Evolutionary conservation across 2,888 invertebrate genomes (phyloP), one percentile per base, ranked within the genome.

Genomic region (Stegana nigrithorax): DNA sequence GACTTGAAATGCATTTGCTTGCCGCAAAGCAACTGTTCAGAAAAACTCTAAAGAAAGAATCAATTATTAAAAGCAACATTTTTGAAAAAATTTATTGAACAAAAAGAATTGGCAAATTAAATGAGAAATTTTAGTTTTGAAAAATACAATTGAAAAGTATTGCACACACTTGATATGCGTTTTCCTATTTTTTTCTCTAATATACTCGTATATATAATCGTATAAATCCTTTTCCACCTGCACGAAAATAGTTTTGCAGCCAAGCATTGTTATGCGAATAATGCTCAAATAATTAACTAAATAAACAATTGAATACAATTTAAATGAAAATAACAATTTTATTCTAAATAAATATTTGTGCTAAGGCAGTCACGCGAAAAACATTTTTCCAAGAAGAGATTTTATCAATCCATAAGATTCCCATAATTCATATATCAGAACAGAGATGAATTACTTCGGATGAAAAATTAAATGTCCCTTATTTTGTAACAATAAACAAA

Each of bases 1-100:
- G 71, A 60, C 72, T 72, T 71, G 72, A 75, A 69, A 58, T 77
- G 26, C 36, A 21, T 14, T 55, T 23, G 17, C 32, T 19, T 55
- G 53, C 25, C 67, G 57, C 51, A 23, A 27, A 71, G 68, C 66
- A 50, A 67, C 53, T 69, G 63, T 7, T 14, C 66, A 21, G 2
- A 55, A 36, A 55, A 32, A 32, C 32, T 10, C 17, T 7, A 51
- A 53, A 53, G 4, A 32, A 55, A 14, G 19, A 17, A 29, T 10
- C 27, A 51, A 51, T 29, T 26, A 39, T 10, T n/a, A 8, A 39
- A 39, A n/a, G n/a, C 12, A 1, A 39, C 39, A 39, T n/a, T 10
- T 39, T 39, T 39, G 14, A 39, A 39, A 39, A 36, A 29, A n/a
- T n/a, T n/a, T n/a, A n/a, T n/a, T n/a, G n/a, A n/a, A n/a, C n/a